phyloP scores from a whole-genome alignment of 1,140 invertebrate species.

The Dolichoris vasculosae region DNA sequence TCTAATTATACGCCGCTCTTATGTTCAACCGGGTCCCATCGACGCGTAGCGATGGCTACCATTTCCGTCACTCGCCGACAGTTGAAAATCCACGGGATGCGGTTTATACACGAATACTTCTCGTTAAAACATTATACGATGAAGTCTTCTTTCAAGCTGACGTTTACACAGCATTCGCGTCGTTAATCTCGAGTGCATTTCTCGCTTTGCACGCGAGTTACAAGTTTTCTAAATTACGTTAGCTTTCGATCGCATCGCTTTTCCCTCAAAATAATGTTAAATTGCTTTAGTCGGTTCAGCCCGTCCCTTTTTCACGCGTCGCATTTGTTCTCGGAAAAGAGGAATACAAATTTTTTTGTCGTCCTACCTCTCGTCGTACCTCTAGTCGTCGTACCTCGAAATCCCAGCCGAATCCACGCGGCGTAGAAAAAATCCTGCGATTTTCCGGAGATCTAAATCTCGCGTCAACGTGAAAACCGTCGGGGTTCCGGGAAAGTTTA shows the following conservation, averaged over 20 bases:
- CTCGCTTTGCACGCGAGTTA: slow-evolving; percentile 5
- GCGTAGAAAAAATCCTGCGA: background rate
- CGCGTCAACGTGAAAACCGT: background rate
- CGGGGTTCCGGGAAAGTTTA: background rate
- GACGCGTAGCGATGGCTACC: background rate
- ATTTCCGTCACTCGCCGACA: background rate
- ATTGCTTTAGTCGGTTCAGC: background rate
- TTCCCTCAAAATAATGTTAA: background rate
- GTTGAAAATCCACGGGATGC: background rate
- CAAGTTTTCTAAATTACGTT: background rate
- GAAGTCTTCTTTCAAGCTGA: background rate
- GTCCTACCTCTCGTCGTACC: background rate
- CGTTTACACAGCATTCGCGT: slow-evolving; percentile 17
- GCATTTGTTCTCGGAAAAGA: slow-evolving; percentile 15
- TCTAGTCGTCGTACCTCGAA: background rate
- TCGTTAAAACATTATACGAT: slow-evolving; percentile 6
- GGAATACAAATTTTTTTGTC: background rate
- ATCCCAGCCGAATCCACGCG: background rate
- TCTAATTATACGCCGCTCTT: slow-evolving; percentile 64
- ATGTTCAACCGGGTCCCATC: background rate
- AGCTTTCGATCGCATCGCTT: background rate
- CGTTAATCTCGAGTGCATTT: slow-evolving; percentile 7
- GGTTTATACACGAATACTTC: background rate
- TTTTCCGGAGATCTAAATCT: slow-evolving; percentile 5
- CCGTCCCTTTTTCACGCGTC: background rate